Evolutionary conservation across 1,140 invertebrate genomes (phyloP).

Genomic region (Melitaea cinxia): DNA sequence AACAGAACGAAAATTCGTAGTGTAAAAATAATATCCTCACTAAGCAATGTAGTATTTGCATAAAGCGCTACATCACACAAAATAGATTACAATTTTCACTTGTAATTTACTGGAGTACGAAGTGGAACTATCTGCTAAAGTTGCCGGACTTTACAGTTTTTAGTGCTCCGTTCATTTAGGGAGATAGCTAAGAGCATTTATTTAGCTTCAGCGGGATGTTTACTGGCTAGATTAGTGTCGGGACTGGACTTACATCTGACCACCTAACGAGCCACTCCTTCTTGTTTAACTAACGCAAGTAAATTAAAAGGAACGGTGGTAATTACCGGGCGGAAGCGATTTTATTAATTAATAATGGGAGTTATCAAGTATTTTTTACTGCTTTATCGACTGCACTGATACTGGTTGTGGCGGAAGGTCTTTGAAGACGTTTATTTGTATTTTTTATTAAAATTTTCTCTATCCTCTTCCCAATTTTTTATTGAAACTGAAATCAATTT

Average conservation of each 20-base stretch:
- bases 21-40: background rate
- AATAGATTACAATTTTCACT: constrained; percentile 3
- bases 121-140: constrained; percentile 16
- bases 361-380: too few species aligned
- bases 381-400: too few species aligned
- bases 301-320: constrained; percentile 1
- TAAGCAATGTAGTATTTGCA: background rate
- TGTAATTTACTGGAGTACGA: background rate
- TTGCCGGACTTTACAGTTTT: constrained; percentile 17
- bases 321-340: constrained; percentile 7
- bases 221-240: constrained; percentile 23
- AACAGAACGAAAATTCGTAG: background rate
- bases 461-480: too few species aligned
- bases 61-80: background rate
- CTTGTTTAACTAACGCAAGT: constrained; percentile 10
- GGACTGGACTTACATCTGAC: constrained; percentile 15
- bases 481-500: too few species aligned
- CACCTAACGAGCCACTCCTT: constrained; percentile 20
- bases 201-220: constrained; percentile 27
- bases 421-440: too few species aligned
- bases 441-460: too few species aligned
- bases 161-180: constrained; percentile 21
- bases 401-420: too few species aligned
- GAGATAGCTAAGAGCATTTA: constrained; percentile 21
- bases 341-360: background rate